Conservation (phyloP, 37 sponge, comb jelly and placozoan species). For the Lycopodina hypogea region DNA sequence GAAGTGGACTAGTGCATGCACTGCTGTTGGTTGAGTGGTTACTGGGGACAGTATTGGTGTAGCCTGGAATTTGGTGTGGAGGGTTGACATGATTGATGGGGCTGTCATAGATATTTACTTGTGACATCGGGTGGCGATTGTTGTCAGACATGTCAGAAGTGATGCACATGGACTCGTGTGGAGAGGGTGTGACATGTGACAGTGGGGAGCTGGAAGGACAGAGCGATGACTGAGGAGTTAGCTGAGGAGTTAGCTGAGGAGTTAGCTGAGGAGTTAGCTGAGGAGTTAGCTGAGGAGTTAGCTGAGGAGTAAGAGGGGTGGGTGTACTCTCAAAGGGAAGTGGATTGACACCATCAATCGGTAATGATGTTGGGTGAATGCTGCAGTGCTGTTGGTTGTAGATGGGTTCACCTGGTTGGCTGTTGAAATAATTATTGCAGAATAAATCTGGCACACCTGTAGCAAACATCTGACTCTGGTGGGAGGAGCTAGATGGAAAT, state of each 20-base stretch:
- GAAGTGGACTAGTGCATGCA: constrained; percentile 10
- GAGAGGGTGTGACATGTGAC: constrained; percentile 17
- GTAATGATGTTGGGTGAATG: background rate
- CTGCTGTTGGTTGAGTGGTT: background rate
- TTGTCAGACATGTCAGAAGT: background rate
- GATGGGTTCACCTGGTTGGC: background rate
- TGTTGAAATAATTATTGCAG: constrained; percentile 33
- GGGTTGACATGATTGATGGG: background rate
- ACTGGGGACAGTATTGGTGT: background rate
- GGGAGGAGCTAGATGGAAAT: background rate
- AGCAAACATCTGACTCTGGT: constrained; percentile 18
- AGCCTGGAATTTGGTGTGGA: background rate
- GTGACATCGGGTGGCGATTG: background rate
- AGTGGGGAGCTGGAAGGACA: constrained; percentile 45
- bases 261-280: too few species aligned
- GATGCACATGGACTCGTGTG: constrained; percentile 6
- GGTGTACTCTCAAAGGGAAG: background rate
- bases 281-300: too few species aligned
- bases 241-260: too few species aligned
- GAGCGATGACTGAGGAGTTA: constrained; percentile 38
- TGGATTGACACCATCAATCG: background rate
- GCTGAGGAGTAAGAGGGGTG: constrained; percentile 16
- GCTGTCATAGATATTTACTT: constrained; percentile 14
- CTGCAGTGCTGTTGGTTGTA: background rate
- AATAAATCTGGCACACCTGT: constrained; percentile 4